Percentiles rank a stretch among this genome's conserved stretches.
phyloP scores from a whole-genome alignment of 1,140 invertebrate genomes.

The Pogonus chalceus region DNA sequence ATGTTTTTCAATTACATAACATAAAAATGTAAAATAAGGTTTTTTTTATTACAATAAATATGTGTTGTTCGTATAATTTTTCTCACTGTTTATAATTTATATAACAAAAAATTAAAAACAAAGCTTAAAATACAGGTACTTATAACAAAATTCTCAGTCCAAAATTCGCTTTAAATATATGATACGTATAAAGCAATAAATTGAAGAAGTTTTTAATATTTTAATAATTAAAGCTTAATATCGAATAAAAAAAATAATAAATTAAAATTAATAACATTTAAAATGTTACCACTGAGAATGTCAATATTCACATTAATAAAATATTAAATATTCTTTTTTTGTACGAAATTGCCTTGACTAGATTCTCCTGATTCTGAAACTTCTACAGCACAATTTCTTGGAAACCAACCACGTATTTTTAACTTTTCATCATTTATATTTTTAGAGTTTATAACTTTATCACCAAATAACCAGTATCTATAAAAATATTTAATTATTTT shows the following conservation, averaged over 20 bases:
- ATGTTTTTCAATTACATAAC: neutral
- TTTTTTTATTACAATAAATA: no score
- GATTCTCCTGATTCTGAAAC: slow-evolving; percentile 18
- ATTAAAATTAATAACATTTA: neutral
- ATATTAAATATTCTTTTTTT: neutral
- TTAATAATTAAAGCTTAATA: neutral
- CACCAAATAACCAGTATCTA: slow-evolving; percentile 82
- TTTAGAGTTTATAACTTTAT: slow-evolving; percentile 42
- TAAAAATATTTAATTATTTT: slow-evolving; percentile 26
- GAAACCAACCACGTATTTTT: slow-evolving; percentile 73
- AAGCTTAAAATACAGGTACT: neutral
- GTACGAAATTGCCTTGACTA: neutral
- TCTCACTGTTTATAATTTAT: neutral
- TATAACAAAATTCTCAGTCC: neutral
- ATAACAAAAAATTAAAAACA: neutral
- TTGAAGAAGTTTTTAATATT: neutral
- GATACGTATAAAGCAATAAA: neutral
- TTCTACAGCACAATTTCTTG: slow-evolving; percentile 57
- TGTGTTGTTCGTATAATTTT: no score
- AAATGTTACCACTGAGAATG: neutral
- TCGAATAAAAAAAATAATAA: neutral
- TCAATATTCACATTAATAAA: neutral
- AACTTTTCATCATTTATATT: slow-evolving; percentile 19
- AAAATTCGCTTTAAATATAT: neutral
- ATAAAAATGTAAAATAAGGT: neutral